Evolutionary conservation across 2,888 invertebrate genomes (phyloP).

Genomic region (Cheilosia soror): DNA sequence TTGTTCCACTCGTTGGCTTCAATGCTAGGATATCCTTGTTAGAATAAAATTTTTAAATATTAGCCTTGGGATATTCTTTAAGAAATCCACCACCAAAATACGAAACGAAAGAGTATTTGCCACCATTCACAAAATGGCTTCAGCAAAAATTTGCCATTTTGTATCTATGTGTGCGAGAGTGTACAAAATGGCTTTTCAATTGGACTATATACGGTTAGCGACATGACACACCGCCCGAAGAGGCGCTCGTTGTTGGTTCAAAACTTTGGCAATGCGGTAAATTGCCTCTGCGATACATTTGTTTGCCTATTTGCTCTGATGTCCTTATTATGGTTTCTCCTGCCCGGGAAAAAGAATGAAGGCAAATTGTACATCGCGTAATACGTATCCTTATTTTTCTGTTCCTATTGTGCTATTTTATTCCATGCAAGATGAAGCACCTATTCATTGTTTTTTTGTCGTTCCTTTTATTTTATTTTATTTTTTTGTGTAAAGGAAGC

Average conservation of each 20-base stretch:
- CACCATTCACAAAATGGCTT: constrained; percentile 42
- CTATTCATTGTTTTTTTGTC: constrained; percentile 6
- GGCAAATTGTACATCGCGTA: not conserved
- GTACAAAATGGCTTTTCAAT: constrained; percentile 1
- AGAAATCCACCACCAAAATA: constrained; percentile 29
- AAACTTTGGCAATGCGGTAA: constrained; percentile 29
- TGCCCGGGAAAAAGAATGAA: not conserved
- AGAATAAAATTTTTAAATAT: constrained; percentile 49
- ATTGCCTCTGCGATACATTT: constrained; percentile 22
- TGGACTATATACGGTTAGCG: not conserved
- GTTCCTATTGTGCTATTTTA: constrained; percentile 25
- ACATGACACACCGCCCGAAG: not conserved
- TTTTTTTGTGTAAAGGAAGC: not conserved
- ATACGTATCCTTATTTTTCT: constrained; percentile 16
- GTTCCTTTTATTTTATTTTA: not conserved
- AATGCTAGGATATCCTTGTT: constrained; percentile 35
- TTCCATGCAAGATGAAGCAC: constrained; percentile 27
- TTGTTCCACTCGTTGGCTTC: constrained; percentile 20
- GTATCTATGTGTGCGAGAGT: not conserved
- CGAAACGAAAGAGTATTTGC: constrained; percentile 15
- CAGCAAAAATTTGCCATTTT: not conserved
- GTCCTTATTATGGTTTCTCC: constrained; percentile 33
- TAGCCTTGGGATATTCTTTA: constrained; percentile 48
- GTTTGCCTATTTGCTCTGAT: constrained; percentile 29
- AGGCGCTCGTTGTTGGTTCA: not conserved